Evolutionary conservation across 2,113 vertebrate species (phyloP).

Genomic region (Lophochroa leadbeateri): DNA sequence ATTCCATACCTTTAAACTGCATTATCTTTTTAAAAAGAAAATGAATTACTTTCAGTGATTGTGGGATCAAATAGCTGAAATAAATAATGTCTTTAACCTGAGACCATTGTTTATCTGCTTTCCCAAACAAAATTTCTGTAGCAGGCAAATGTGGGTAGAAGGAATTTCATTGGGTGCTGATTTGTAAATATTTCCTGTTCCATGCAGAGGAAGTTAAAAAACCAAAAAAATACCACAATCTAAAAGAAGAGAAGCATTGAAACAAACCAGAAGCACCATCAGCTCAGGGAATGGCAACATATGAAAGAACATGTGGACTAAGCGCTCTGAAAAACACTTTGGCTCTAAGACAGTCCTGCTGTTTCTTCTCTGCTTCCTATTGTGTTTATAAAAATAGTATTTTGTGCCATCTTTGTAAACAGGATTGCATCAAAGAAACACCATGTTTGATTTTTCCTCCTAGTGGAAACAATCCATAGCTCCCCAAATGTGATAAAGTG

Average conservation of each 20-base stretch:
- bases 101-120: not conserved
- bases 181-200: not conserved
- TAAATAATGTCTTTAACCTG: not conserved
- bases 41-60: not conserved
- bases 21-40: not conserved
- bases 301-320: not conserved
- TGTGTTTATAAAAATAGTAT: not conserved
- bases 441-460: not conserved
- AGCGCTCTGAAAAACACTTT: not conserved
- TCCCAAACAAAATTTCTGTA: not conserved
- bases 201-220: not conserved
- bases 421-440: not conserved
- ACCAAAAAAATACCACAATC: not conserved
- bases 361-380: not conserved
- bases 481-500: not conserved
- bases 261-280: not conserved
- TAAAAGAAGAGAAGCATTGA: not conserved
- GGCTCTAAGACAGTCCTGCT: not conserved
- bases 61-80: not conserved
- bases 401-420: not conserved
- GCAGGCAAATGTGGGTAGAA: not conserved
- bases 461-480: not conserved
- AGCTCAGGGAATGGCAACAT: not conserved
- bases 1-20: not conserved
- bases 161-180: not conserved